phyloP scores from a whole-genome alignment of 1,140 invertebrate genomes.

The Zaprionus vittiger region DNA sequence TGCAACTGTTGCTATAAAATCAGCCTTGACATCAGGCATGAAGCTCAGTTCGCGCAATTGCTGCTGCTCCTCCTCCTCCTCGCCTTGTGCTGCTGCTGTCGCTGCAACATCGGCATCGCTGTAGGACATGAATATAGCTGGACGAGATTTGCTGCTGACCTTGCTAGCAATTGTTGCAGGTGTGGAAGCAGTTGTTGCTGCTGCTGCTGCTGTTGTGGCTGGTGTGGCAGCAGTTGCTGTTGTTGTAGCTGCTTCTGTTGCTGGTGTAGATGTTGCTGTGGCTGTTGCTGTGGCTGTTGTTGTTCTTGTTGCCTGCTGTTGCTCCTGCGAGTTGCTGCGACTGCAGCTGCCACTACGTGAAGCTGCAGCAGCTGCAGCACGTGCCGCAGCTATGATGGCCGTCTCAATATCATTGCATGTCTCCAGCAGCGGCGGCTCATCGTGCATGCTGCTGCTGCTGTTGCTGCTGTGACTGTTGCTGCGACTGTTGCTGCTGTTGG shows the following conservation, averaged over 20 bases:
- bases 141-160: constrained; percentile 14
- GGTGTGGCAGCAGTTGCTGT: neutral
- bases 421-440: constrained; percentile 59
- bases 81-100: constrained; percentile 9
- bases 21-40: constrained; percentile 52
- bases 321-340: constrained; percentile 68
- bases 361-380: constrained; percentile 64
- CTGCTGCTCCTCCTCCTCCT: constrained; percentile 54
- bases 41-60: constrained; percentile 62
- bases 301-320: constrained; percentile 19
- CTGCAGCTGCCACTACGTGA: constrained; percentile 56
- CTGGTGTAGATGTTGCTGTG: neutral
- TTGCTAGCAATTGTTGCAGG: constrained; percentile 15
- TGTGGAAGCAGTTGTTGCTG: too few species aligned
- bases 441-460: constrained; percentile 46
- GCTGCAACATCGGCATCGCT: constrained; percentile 20
- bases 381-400: constrained; percentile 78
- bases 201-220: constrained; percentile 1
- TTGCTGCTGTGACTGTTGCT: constrained; percentile 34
- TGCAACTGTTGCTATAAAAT: constrained; percentile 8
- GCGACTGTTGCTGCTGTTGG: constrained; percentile 53
- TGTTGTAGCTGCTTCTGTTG: neutral
- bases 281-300: neutral
- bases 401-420: constrained; percentile 81
- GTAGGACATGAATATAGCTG: constrained; percentile 49